Evolutionary conservation across 2,888 invertebrate genomes (phyloP).

Genomic region (Bugulina stolonifera): DNA sequence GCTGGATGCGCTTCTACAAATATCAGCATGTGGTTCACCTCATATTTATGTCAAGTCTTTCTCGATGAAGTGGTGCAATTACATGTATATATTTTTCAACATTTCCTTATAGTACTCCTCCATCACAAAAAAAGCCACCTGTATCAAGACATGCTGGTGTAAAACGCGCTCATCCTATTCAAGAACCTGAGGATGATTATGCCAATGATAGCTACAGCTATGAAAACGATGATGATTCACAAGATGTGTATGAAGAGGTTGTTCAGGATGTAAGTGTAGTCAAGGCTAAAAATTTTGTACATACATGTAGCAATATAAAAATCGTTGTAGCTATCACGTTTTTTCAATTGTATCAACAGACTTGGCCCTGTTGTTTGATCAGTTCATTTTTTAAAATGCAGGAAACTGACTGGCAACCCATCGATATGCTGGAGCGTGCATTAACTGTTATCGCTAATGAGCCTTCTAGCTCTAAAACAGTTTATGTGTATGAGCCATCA

Average conservation of each 20-base stretch:
- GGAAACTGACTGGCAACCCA: constrained; percentile 17
- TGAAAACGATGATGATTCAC: not conserved
- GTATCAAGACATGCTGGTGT: not conserved
- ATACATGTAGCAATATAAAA: no score
- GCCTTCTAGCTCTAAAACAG: not conserved
- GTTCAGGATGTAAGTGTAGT: not conserved
- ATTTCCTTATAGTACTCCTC: no score
- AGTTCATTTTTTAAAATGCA: not conserved
- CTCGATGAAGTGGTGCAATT: no score
- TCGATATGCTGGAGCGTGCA: constrained; percentile 22
- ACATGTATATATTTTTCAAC: no score
- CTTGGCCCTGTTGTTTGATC: no score
- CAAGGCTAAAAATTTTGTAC: no score
- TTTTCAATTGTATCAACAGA: no score
- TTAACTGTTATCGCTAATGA: constrained; percentile 14
- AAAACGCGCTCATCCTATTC: not conserved
- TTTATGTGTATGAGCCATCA: constrained; percentile 8
- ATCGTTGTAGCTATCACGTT: no score
- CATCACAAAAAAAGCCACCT: not conserved
- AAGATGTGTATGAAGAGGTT: constrained; percentile 11
- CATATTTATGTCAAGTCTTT: no score
- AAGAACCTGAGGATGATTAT: not conserved
- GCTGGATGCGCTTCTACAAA: no score
- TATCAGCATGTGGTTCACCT: no score
- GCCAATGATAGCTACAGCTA: not conserved